phyloP scores from a whole-genome alignment of 2,888 invertebrate genomes.

The Bombylius major region DNA sequence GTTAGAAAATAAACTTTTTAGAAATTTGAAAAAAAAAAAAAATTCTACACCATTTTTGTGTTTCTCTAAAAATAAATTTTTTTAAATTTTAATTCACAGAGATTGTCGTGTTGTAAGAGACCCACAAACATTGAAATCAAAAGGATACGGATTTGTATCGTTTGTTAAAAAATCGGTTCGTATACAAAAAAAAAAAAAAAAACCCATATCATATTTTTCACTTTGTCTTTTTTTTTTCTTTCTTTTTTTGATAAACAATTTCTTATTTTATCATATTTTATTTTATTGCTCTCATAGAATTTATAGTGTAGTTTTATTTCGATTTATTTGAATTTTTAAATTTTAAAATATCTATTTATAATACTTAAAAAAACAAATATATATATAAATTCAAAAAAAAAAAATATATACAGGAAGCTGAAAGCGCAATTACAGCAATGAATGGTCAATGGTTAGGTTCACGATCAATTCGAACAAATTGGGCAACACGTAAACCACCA shows the following conservation, averaged over 20 bases:
- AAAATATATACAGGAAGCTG: slow-evolving; percentile 67
- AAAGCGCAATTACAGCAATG: slow-evolving; percentile 96
- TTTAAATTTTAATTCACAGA: slow-evolving; percentile 43
- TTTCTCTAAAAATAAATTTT: neutral
- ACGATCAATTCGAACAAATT: slow-evolving; percentile 95
- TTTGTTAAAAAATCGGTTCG: slow-evolving; percentile 95
- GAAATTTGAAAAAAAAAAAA: too few relatives aligned
- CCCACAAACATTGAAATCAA: slow-evolving; percentile 96
- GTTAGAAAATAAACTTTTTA: too few relatives aligned
- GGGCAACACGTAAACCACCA: slow-evolving; percentile 98
- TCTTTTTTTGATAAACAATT: neutral
- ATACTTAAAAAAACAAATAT: too few relatives aligned
- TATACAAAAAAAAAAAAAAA: slow-evolving; percentile 17
- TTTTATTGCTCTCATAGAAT: too few relatives aligned
- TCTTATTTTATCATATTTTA: neutral
- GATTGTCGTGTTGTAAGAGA: slow-evolving; percentile 98
- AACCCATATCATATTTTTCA: too few relatives aligned
- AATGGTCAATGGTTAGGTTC: slow-evolving; percentile 99
- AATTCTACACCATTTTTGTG: too few relatives aligned
- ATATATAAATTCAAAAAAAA: neutral
- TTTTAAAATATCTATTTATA: too few relatives aligned
- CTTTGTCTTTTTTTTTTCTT: neutral
- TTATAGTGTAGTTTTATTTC: neutral
- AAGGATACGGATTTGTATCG: slow-evolving; percentile 99
- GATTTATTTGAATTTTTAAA: neutral